Evolutionary conservation across 1,140 invertebrate species (phyloP).

Genomic region (Apocrypta bakeri): DNA sequence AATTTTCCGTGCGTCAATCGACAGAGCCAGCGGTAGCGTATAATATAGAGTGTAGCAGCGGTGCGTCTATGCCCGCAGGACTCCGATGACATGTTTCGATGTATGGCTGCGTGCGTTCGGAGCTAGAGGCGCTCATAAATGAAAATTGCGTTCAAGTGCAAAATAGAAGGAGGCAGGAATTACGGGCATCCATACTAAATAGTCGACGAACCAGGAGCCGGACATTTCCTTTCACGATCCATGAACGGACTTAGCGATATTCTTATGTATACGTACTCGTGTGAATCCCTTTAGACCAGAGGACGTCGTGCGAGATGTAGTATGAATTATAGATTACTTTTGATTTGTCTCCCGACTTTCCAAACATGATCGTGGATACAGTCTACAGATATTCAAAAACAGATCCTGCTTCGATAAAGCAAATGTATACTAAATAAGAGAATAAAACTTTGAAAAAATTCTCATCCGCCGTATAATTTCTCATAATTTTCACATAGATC

Average conservation of each 20-base stretch:
- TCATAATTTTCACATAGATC: slow-evolving; percentile 42
- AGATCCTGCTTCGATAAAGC: not conserved
- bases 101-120: not conserved
- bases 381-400: too few relatives aligned
- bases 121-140: not conserved
- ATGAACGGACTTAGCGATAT: not conserved
- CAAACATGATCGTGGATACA: not conserved
- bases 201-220: not conserved
- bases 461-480: slow-evolving; percentile 6
- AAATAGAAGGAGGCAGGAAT: not conserved
- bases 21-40: slow-evolving; percentile 47
- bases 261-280: not conserved
- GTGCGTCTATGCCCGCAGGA: not conserved
- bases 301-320: not conserved
- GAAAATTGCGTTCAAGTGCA: slow-evolving; percentile 17
- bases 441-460: too few relatives aligned
- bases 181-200: not conserved
- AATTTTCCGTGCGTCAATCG: slow-evolving; percentile 70
- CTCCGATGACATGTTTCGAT: slow-evolving; percentile 14
- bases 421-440: too few relatives aligned
- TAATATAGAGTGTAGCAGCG: not conserved
- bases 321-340: not conserved
- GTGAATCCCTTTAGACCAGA: not conserved
- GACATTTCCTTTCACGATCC: slow-evolving; percentile 7
- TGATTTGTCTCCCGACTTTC: too few relatives aligned